Conservation (phyloP, 2,888 invertebrate species). For the Drosophila stalkeri region DNA sequence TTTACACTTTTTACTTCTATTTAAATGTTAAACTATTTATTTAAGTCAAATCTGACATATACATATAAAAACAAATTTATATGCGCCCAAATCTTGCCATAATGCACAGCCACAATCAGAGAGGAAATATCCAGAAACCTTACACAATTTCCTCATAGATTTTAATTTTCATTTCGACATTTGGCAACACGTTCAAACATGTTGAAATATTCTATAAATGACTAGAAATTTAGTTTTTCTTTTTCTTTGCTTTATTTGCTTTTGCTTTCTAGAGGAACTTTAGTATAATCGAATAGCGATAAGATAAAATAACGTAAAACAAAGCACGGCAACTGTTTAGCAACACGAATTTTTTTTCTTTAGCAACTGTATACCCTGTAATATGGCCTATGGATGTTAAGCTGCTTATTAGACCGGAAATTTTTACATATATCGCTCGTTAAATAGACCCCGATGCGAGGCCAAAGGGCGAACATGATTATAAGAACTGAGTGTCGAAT, state of each 20-base stretch:
- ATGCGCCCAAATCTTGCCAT: not conserved
- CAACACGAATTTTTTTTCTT: not conserved
- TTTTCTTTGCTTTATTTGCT: constrained; percentile 17
- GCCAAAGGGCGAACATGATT: constrained; percentile 22
- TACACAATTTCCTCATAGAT: constrained; percentile 3
- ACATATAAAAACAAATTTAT: not conserved
- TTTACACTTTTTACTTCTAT: no score
- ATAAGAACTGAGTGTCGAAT: constrained; percentile 15
- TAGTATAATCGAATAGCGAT: constrained; percentile 51
- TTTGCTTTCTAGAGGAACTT: constrained; percentile 40
- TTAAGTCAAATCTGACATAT: not conserved
- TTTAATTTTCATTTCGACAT: constrained; percentile 10
- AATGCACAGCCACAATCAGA: not conserved
- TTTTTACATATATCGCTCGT: constrained; percentile 4
- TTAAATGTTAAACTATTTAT: not conserved
- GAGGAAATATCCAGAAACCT: not conserved
- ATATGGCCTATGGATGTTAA: not conserved
- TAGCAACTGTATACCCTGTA: constrained; percentile 2
- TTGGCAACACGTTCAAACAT: constrained; percentile 22
- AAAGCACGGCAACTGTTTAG: constrained; percentile 17
- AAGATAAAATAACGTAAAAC: constrained; percentile 53
- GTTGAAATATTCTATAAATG: constrained; percentile 1
- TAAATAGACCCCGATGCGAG: constrained; percentile 1
- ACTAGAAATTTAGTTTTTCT: constrained; percentile 1
- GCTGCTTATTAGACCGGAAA: constrained; percentile 50